phyloP scores from a whole-genome alignment of 2,888 invertebrate species.

The Eristalis pertinax region DNA sequence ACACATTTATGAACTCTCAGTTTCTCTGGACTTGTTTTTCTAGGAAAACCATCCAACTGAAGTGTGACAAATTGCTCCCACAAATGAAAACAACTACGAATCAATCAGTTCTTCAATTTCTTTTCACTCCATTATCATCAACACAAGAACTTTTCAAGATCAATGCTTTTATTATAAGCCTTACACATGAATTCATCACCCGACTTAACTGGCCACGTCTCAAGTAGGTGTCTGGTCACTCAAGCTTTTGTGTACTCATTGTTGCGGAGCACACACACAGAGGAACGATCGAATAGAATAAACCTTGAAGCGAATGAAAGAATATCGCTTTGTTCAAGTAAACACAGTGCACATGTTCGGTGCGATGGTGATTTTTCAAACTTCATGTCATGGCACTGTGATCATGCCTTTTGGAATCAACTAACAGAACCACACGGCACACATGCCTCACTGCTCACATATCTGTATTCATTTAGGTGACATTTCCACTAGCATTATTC shows the following conservation, averaged over 20 bases:
- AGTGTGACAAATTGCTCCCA: slow-evolving; percentile 10
- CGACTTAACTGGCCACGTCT: slow-evolving; percentile 20
- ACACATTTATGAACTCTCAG: slow-evolving; percentile 5
- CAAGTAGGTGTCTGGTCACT: slow-evolving; percentile 18
- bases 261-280: slow-evolving; percentile 14
- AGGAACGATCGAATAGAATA: slow-evolving; percentile 19
- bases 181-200: not conserved
- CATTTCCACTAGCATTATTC: not conserved
- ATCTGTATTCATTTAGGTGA: not conserved
- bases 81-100: slow-evolving; percentile 7
- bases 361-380: slow-evolving; percentile 27
- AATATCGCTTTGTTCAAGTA: slow-evolving; percentile 1
- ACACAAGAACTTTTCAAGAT: slow-evolving; percentile 24
- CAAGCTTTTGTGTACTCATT: slow-evolving; percentile 30
- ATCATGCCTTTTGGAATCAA: not conserved
- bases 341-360: not conserved
- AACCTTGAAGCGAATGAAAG: slow-evolving; percentile 26
- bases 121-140: slow-evolving; percentile 9
- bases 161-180: slow-evolving; percentile 20
- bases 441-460: not conserved
- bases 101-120: slow-evolving; percentile 15
- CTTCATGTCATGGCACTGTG: slow-evolving; percentile 10
- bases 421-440: slow-evolving; percentile 2
- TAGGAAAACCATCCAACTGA: not conserved
- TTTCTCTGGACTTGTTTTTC: not conserved